Evolutionary conservation across 2,113 vertebrate genomes (phyloP).

Genomic region (Podilymbus podiceps): DNA sequence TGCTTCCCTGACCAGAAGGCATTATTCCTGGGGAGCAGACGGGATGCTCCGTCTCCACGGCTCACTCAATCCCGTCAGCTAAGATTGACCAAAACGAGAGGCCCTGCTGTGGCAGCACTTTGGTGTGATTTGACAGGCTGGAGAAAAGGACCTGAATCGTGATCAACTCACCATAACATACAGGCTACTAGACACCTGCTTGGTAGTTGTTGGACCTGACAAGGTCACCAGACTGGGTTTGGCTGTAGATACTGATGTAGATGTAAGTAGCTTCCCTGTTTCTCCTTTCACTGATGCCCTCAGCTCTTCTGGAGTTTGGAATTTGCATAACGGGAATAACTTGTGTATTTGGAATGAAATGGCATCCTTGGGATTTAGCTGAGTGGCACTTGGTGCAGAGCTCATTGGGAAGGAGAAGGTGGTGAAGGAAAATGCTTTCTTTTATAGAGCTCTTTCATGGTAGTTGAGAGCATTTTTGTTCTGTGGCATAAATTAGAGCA

Average conservation of each 20-base stretch:
- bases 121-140: neutral
- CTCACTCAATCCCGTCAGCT: neutral
- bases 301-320: neutral
- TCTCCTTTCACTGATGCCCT: neutral
- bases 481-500: neutral
- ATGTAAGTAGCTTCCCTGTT: neutral
- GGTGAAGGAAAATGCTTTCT: neutral
- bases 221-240: neutral
- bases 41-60: neutral
- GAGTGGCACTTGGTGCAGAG: rapidly evolving
- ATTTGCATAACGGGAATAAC: neutral
- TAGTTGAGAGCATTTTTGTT: neutral
- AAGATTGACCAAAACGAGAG: neutral
- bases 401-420: neutral
- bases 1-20: neutral
- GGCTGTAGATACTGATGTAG: neutral
- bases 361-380: neutral
- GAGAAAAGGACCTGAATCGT: neutral
- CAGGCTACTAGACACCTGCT: neutral
- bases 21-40: neutral
- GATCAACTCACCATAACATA: neutral
- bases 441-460: neutral
- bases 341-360: neutral
- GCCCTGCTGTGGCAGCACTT: neutral
- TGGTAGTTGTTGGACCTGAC: neutral